These are phyloP conservation scores for Hylaea fasciaria DNA, from an alignment of 2,888 invertebrate species.

Conservation along the genomic window DNA sequence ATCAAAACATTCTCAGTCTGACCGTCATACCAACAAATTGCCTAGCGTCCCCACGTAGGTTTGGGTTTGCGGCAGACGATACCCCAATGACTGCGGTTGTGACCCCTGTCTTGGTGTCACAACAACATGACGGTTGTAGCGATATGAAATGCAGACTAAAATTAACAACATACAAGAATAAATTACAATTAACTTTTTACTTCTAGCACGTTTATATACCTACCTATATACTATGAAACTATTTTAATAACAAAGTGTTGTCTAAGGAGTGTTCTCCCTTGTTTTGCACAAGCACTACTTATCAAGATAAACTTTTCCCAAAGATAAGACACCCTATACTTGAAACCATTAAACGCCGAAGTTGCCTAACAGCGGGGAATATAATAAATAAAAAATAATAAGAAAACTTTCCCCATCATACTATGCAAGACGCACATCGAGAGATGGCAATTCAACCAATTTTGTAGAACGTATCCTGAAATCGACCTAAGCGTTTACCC, in stretches of 20 bases:
- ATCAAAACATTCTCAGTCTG: too few species aligned
- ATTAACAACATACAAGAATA: too few species aligned
- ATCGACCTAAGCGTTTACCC: conserved; percentile 46
- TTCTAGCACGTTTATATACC: too few species aligned
- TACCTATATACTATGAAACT: too few species aligned
- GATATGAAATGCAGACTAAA: conserved; percentile 13
- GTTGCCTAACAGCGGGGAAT: conserved; percentile 67
- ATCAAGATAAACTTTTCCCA: conserved; percentile 1
- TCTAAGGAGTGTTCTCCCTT: neutral
- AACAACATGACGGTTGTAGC: conserved; percentile 34
- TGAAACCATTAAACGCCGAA: conserved; percentile 54
- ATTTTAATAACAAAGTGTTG: neutral
- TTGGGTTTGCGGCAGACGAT: neutral
- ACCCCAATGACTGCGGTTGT: conserved; percentile 30
- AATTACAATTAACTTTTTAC: too few species aligned
- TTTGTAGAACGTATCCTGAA: conserved; percentile 53
- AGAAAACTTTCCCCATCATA: conserved; percentile 81
- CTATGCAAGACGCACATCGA: conserved; percentile 63
- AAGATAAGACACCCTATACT: conserved; percentile 32
- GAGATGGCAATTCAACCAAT: conserved; percentile 66
- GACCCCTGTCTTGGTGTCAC: conserved; percentile 29
- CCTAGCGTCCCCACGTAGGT: neutral
- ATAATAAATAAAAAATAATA: conserved; percentile 83
- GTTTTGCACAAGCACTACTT: neutral
- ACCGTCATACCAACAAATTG: neutral